Percentiles rank a stretch among this genome's conserved stretches.
phyloP scores from a whole-genome alignment of 2,113 vertebrate species.

The Ictalurus punctatus region DNA sequence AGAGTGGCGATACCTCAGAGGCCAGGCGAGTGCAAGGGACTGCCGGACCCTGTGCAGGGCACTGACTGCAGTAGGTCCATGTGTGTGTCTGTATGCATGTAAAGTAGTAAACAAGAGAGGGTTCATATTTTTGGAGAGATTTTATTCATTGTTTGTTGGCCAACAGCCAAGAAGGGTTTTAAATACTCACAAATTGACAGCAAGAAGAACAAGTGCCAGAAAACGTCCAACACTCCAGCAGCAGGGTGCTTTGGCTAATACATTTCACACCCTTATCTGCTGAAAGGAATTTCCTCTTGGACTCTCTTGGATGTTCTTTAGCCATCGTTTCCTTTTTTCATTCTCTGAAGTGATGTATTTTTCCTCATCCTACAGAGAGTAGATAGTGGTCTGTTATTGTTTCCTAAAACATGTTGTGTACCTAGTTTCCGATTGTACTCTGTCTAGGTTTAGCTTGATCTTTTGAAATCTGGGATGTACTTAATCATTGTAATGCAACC shows the following conservation, averaged over 20 bases:
- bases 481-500: background rate
- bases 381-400: background rate
- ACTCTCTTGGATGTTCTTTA: background rate
- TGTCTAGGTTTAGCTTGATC: background rate
- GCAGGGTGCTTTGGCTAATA: background rate
- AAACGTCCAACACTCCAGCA: background rate
- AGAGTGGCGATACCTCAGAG: conserved; percentile 90
- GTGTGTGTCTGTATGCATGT: background rate
- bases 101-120: background rate
- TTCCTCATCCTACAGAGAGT: background rate
- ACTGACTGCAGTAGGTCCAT: conserved; percentile 94
- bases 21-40: conserved; percentile 79
- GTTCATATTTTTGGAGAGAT: background rate
- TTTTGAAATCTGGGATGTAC: background rate
- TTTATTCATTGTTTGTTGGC: background rate
- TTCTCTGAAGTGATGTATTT: background rate
- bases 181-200: background rate
- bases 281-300: conserved; percentile 43
- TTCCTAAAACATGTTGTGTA: background rate
- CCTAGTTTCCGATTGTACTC: background rate
- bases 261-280: conserved; percentile 34
- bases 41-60: conserved; percentile 91
- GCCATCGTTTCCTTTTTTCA: background rate
- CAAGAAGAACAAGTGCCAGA: background rate
- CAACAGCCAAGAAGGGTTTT: background rate